phyloP scores from a whole-genome alignment of 2,113 vertebrate genomes.

The Oreocharis arfaki region DNA sequence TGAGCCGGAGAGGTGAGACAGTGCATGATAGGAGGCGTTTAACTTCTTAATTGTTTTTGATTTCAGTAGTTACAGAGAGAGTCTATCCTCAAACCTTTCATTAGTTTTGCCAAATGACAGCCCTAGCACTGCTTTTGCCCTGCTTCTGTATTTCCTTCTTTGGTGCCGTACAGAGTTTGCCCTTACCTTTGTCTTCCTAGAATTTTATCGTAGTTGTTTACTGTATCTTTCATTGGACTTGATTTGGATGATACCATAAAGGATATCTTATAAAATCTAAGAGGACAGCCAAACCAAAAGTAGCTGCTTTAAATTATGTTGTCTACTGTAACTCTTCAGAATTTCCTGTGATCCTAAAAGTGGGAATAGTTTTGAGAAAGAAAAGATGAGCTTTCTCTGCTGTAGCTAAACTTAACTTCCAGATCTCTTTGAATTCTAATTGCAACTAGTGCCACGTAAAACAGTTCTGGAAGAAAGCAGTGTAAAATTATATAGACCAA shows the following conservation, averaged over 20 bases:
- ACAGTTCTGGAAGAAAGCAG: neutral
- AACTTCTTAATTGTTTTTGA: neutral
- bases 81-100: neutral
- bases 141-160: neutral
- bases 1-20: neutral
- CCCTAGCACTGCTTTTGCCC: neutral
- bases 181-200: neutral
- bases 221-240: neutral
- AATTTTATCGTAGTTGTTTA: neutral
- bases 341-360: neutral
- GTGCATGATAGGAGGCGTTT: neutral
- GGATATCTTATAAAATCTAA: neutral
- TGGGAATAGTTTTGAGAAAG: neutral
- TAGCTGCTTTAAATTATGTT: neutral
- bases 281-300: neutral
- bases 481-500: neutral
- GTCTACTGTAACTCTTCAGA: neutral
- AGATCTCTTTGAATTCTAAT: neutral
- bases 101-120: slow-evolving; percentile 8
- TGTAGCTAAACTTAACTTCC: neutral
- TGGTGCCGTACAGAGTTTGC: neutral
- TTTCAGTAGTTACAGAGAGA: neutral
- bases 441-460: neutral
- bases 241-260: neutral
- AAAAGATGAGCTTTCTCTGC: neutral